These are phyloP conservation scores for Antheraea mylitta DNA, from an alignment of 1,140 invertebrate genomes.

Conservation along the genomic window DNA sequence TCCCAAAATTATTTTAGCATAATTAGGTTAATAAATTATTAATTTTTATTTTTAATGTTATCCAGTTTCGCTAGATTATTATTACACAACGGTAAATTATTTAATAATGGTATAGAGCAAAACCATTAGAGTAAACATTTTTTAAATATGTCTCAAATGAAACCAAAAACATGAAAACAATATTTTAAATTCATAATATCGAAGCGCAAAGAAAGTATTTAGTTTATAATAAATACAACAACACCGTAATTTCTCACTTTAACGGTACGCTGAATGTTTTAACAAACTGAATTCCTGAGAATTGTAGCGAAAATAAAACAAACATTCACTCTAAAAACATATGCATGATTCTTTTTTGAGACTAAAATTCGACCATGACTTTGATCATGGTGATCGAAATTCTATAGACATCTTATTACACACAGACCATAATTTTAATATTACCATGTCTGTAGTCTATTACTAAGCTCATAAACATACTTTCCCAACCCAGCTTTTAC, in stretches of 20 bases:
- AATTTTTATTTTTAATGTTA: background rate
- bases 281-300: background rate
- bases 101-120: too few relatives aligned
- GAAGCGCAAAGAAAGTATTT: background rate
- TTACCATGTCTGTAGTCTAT: too few relatives aligned
- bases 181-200: background rate
- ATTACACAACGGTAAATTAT: too few relatives aligned
- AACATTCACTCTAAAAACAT: background rate
- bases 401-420: background rate
- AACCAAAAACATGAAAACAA: background rate
- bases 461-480: too few relatives aligned
- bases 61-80: background rate
- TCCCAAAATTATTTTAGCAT: too few relatives aligned
- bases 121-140: too few relatives aligned
- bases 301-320: background rate
- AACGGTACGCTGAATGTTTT: background rate
- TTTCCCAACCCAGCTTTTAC: too few relatives aligned
- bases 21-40: background rate
- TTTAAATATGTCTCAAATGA: too few relatives aligned
- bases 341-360: background rate
- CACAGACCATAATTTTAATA: background rate
- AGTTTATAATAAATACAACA: background rate
- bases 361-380: background rate
- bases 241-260: constrained; percentile 4
- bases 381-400: background rate